These are phyloP conservation scores for Cantharis rustica DNA, from an alignment of 2,888 invertebrate genomes.

Conservation along the genomic window DNA sequence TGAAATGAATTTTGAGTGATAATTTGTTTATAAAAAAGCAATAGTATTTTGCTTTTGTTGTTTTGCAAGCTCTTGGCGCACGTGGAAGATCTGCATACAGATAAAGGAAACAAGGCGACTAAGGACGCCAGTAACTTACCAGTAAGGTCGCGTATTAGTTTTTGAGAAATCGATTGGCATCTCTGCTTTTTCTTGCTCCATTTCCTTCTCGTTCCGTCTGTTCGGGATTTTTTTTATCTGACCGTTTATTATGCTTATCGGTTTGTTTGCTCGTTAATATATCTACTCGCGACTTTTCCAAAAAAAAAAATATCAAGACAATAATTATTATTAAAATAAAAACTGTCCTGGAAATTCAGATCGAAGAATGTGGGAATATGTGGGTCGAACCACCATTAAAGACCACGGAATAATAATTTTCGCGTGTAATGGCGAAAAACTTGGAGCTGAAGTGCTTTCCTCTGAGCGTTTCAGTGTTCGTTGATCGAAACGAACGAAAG, in stretches of 20 bases:
- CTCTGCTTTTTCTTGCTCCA: not conserved
- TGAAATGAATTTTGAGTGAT: not conserved
- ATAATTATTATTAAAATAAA: not conserved
- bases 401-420: not conserved
- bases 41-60: not conserved
- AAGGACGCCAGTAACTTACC: not conserved
- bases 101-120: not conserved
- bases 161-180: not conserved
- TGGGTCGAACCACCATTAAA: not conserved
- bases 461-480: conserved; percentile 21
- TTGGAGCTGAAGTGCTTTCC: conserved; percentile 16
- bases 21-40: not conserved
- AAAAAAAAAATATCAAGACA: no score
- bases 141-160: not conserved
- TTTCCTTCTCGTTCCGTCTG: not conserved
- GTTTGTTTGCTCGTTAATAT: not conserved
- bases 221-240: not conserved
- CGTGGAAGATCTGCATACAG: not conserved
- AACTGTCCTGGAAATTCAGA: not conserved
- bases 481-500: conserved; percentile 24
- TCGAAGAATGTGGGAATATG: not conserved
- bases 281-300: not conserved
- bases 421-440: conserved; percentile 16
- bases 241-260: not conserved
- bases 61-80: not conserved